Evolutionary conservation across 2,797 vertebrate genomes (phyloP).

Genomic region (Psittacula derbiana): DNA sequence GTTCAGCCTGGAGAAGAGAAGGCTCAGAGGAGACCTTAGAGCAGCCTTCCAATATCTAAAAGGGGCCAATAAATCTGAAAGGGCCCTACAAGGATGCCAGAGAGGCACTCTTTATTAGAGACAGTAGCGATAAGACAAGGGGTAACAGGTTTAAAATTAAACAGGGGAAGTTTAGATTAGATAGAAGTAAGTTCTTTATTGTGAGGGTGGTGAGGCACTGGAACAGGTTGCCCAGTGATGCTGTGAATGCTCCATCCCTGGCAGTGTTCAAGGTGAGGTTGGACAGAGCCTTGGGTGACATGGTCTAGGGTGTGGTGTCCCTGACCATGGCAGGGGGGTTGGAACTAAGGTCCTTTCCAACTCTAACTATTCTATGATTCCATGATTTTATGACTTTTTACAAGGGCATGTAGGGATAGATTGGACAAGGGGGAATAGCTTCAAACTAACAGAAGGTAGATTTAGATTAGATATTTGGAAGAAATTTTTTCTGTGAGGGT

Average conservation of each 20-base stretch:
- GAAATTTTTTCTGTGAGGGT: too few species aligned
- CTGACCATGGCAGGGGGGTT: accelerated
- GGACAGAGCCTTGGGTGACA: neutral
- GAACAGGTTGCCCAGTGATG: neutral
- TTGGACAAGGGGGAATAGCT: too few species aligned
- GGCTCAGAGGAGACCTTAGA: neutral
- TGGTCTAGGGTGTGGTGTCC: neutral
- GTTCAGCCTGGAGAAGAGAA: neutral
- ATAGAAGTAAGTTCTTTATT: neutral
- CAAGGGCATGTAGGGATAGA: too few species aligned
- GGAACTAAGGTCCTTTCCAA: neutral
- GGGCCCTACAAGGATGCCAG: neutral
- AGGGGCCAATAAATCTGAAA: neutral
- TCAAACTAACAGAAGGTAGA: too few species aligned
- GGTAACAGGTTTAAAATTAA: neutral
- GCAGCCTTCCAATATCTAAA: neutral
- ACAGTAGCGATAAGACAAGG: neutral
- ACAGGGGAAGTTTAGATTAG: neutral
- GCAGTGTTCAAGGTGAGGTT: neutral
- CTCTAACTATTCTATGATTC: neutral
- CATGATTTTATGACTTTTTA: neutral
- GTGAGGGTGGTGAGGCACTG: neutral
- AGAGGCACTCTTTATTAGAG: neutral
- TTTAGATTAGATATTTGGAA: too few species aligned
- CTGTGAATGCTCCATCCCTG: accelerated